Conservation (phyloP, 92 coral and sea anemone species). For the Blastomussa wellsi region DNA sequence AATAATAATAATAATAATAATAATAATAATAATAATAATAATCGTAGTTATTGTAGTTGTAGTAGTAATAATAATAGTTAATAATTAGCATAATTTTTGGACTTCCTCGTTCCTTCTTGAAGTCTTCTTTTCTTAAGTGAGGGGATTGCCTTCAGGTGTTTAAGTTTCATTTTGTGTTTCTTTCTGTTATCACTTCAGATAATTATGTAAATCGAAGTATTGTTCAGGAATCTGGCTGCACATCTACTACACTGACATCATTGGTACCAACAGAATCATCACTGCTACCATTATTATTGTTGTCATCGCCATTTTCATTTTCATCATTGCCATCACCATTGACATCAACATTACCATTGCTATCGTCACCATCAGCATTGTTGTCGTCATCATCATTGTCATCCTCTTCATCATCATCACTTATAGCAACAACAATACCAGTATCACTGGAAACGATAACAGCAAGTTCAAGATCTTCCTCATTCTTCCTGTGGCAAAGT, state of each 20-base stretch:
- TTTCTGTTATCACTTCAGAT: background rate
- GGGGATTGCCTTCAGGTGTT: background rate
- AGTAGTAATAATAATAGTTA: no score
- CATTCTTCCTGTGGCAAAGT: background rate
- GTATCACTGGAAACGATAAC: background rate
- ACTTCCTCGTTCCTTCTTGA: no score
- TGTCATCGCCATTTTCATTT: background rate
- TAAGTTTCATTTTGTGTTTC: background rate
- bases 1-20: no score
- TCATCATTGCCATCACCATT: background rate
- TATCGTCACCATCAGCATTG: background rate
- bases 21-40: no score
- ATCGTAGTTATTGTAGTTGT: no score
- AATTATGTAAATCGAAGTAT: background rate
- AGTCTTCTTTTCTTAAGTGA: no score
- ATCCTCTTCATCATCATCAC: background rate
- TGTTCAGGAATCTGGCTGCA: background rate
- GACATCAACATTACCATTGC: background rate
- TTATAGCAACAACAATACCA: background rate
- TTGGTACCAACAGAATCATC: background rate
- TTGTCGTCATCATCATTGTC: background rate
- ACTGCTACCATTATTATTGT: background rate
- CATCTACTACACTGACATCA: background rate
- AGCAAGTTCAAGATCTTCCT: background rate
- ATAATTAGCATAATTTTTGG: no score